A percentile compares a stretch with the other conserved stretches of the same genome.
Conservation (phyloP, 1,140 invertebrate genomes). For the Lordiphosa mommai region DNA sequence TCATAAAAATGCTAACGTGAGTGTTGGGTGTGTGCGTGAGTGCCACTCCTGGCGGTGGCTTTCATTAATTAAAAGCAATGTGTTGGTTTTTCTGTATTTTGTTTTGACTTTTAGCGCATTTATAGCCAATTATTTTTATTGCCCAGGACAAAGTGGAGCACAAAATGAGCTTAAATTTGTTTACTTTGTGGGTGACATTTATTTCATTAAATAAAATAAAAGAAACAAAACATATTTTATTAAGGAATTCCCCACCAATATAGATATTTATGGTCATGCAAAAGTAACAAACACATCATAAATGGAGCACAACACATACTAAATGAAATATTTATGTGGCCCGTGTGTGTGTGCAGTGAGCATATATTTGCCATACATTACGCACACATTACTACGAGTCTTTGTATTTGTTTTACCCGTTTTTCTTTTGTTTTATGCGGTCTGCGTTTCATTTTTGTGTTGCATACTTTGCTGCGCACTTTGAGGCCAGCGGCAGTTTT, state of each 20-base stretch:
- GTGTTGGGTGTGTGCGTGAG: conserved; percentile 8
- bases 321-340: conserved; percentile 70
- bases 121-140: conserved; percentile 75
- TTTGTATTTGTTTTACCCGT: conserved; percentile 39
- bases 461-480: conserved; percentile 67
- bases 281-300: conserved; percentile 64
- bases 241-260: no score
- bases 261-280: conserved; percentile 33
- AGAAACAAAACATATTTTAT: no score
- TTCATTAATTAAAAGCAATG: conserved; percentile 73
- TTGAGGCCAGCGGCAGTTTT: conserved; percentile 51
- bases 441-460: conserved; percentile 12
- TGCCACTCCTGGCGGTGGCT: conserved; percentile 17
- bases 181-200: conserved; percentile 29
- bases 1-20: conserved; percentile 51
- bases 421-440: conserved; percentile 7
- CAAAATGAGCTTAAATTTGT: conserved; percentile 51
- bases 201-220: no score
- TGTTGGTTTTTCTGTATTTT: conserved; percentile 48
- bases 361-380: conserved; percentile 73
- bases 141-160: conserved; percentile 8
- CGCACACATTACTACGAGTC: conserved; percentile 57
- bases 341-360: conserved; percentile 36
- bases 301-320: conserved; percentile 68
- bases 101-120: conserved; percentile 65